Evolutionary conservation across 1,140 invertebrate genomes (phyloP), one percentile per base, ranked within the genome.

Genomic region (Ceratosolen solmsi): DNA sequence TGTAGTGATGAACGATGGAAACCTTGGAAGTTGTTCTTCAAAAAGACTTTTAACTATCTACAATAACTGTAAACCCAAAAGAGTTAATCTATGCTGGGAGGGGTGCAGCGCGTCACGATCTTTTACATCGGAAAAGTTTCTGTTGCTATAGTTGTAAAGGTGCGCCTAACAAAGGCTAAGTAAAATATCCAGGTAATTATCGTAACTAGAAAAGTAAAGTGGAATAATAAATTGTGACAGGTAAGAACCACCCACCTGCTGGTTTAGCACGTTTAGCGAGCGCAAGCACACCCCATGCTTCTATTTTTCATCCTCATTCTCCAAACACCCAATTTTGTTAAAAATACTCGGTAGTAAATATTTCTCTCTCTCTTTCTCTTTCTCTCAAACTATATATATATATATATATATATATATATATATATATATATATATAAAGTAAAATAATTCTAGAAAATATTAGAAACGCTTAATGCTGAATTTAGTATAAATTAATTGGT

Each of bases 41-140:
- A 72, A n/a, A 72, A 46, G 27, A 25, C 25, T n/a, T 38, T 46
- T 49, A 77, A 65, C 74, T 58, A 49, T 11, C 27, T 25, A 22
- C 56, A 33, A 65, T 77, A 77, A 65, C 41, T 60, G 41, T 77
- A 63, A 77, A 65, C 65, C 74, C 36, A 38, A 65, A 63, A 77
- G 58, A 49, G 58, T 77, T 77, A 65, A 65, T 46, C 74, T 65
- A 33, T 49, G 63, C 36, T 38, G 0, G 63, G 22, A 22, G 33
- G 30, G 41, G 4, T 41, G 22, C n/a, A 22, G n/a, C 9, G 15
- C 17, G 56, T 1, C 9, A 9, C 3, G 41, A 76, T 41, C 38
- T 63, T 76, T 76, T 41, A 13, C 56, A 46, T 63, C 25, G 56
- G 74, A 58, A 76, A 76, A 76, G 73, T 76, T 60, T 68, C 5